Percentiles rank a stretch among this genome's conserved stretches.
Evolutionary conservation across 2,113 vertebrate species (phyloP).

Genomic region (Tyto alba): DNA sequence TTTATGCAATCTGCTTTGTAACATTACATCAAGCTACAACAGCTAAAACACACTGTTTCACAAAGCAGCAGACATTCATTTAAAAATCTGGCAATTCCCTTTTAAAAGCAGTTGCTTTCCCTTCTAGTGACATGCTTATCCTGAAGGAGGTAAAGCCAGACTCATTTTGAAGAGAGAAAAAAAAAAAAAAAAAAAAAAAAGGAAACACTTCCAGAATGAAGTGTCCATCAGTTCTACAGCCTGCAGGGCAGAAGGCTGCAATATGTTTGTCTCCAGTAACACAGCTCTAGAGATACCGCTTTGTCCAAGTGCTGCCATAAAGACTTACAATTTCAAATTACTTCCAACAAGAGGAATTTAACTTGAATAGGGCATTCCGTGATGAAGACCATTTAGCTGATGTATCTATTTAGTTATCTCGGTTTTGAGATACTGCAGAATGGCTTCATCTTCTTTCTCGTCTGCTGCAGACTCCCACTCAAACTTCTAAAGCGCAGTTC

Average conservation of each 20-base stretch:
- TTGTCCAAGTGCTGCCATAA: background rate
- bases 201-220: slow-evolving; percentile 13
- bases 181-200: background rate
- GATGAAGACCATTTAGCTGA: background rate
- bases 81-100: background rate
- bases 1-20: background rate
- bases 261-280: background rate
- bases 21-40: background rate
- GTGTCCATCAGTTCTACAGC: background rate
- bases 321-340: slow-evolving; percentile 53
- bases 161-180: background rate
- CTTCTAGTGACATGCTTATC: background rate
- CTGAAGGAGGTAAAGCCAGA: background rate
- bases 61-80: background rate
- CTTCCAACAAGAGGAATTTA: slow-evolving; percentile 1
- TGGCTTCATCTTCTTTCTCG: background rate
- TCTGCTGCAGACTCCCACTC: background rate
- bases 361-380: background rate
- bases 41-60: background rate
- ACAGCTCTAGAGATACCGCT: background rate
- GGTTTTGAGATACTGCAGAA: background rate
- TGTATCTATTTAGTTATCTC: background rate
- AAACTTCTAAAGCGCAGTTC: background rate
- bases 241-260: background rate
- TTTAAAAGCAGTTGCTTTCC: background rate